A percentile compares a stretch with the other conserved stretches of the same genome.
Conservation (phyloP, 2,888 invertebrate species). For the Dicyrtoma fusca region DNA sequence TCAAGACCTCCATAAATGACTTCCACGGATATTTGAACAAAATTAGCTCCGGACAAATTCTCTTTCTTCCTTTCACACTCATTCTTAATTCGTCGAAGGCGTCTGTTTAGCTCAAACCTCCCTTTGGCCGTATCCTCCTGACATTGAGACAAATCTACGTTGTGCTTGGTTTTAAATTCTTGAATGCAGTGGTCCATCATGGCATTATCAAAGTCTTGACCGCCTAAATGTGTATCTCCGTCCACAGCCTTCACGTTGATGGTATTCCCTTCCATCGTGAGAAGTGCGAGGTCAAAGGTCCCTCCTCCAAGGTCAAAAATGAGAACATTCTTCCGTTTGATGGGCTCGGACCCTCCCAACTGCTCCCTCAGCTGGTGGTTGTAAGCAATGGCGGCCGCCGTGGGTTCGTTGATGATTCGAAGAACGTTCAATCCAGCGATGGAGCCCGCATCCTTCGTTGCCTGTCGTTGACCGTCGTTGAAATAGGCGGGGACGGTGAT, state of each 20-base stretch:
- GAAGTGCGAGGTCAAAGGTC: conserved; percentile 50
- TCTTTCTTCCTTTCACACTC: conserved; percentile 42
- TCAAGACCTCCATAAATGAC: too few species aligned
- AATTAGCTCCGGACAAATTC: conserved; percentile 3
- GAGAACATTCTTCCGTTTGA: conserved; percentile 26
- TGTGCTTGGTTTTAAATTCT: conserved; percentile 1
- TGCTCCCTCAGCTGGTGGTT: conserved; percentile 19
- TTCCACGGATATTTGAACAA: background rate
- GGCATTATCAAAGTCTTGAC: conserved; percentile 11
- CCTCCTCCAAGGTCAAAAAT: conserved; percentile 46
- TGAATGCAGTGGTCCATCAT: conserved; percentile 11
- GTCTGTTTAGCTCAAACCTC: background rate
- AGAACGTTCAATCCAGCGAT: conserved; percentile 83
- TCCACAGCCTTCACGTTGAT: conserved; percentile 19
- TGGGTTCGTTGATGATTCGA: conserved; percentile 88
- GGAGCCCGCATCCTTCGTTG: conserved; percentile 80
- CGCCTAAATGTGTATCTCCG: conserved; percentile 22
- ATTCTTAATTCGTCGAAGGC: conserved; percentile 29
- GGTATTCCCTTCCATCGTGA: conserved; percentile 20
- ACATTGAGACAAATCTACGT: conserved; percentile 5
- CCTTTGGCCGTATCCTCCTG: background rate
- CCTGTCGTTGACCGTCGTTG: conserved; percentile 66
- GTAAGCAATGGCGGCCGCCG: conserved; percentile 71
- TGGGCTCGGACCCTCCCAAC: background rate
- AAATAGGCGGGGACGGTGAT: conserved; percentile 81